Percentiles rank a stretch among this genome's conserved stretches.
Evolutionary conservation across 2,113 vertebrate genomes (phyloP).

Genomic region (Rynchops niger): DNA sequence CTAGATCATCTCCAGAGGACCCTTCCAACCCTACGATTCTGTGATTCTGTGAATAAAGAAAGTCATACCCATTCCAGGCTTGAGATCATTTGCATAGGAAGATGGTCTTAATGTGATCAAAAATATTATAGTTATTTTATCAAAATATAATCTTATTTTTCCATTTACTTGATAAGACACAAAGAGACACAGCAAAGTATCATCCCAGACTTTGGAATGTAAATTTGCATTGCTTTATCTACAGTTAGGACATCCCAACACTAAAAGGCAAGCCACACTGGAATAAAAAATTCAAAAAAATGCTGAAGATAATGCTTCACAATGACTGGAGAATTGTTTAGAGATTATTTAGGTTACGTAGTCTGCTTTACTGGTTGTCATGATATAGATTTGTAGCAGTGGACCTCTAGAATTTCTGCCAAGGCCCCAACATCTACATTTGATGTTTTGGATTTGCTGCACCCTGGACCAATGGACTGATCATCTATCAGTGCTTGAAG

Average conservation of each 20-base stretch:
- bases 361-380: background rate
- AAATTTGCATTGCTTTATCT: background rate
- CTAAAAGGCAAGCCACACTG: background rate
- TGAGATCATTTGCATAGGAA: background rate
- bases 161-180: background rate
- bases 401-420: background rate
- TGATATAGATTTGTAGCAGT: background rate
- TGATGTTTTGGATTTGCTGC: background rate
- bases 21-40: no score
- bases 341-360: background rate
- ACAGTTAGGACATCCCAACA: background rate
- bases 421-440: background rate
- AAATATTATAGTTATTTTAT: background rate
- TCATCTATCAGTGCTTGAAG: background rate
- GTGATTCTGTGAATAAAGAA: background rate
- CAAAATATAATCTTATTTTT: background rate
- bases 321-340: background rate
- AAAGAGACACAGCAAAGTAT: background rate
- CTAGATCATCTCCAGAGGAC: no score
- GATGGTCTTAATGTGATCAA: background rate
- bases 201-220: background rate
- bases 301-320: background rate
- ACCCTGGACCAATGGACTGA: background rate
- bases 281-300: background rate
- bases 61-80: background rate